Conservation (phyloP, 2,797 vertebrate genomes). For the Myiotriccus ornatus region DNA sequence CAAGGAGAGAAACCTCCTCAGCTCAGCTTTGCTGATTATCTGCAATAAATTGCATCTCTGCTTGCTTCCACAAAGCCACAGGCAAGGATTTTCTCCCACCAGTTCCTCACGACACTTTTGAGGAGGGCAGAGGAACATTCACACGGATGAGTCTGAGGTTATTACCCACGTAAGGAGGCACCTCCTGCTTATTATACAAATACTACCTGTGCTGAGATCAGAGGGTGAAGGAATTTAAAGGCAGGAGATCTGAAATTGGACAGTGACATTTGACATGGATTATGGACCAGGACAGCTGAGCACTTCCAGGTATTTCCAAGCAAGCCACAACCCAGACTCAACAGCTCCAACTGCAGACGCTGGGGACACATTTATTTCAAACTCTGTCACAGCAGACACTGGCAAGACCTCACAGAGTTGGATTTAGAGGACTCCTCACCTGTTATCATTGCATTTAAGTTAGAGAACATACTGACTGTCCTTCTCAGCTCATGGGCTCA, state of each 20-base stretch:
- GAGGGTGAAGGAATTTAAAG: background rate
- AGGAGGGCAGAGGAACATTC: background rate
- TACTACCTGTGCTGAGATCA: background rate
- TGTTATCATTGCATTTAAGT: background rate
- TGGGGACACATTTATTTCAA: background rate
- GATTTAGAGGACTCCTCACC: background rate
- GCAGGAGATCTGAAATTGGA: background rate
- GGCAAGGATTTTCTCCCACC: background rate
- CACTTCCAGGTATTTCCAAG: background rate
- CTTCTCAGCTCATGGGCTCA: background rate
- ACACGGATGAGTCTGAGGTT: rapidly evolving
- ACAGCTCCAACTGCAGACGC: background rate
- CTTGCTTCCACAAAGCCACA: background rate
- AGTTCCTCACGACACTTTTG: rapidly evolving
- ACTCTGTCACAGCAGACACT: background rate
- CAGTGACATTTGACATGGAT: background rate
- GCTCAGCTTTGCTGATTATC: background rate
- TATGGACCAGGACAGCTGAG: background rate
- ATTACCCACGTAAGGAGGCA: background rate
- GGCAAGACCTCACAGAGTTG: background rate
- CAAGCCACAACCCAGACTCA: background rate
- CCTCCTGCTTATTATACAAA: background rate
- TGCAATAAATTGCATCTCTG: background rate
- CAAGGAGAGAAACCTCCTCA: background rate
- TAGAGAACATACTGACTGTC: background rate